Conservation (phyloP, 2,797 vertebrate genomes). For the Nyctalus aviator region DNA sequence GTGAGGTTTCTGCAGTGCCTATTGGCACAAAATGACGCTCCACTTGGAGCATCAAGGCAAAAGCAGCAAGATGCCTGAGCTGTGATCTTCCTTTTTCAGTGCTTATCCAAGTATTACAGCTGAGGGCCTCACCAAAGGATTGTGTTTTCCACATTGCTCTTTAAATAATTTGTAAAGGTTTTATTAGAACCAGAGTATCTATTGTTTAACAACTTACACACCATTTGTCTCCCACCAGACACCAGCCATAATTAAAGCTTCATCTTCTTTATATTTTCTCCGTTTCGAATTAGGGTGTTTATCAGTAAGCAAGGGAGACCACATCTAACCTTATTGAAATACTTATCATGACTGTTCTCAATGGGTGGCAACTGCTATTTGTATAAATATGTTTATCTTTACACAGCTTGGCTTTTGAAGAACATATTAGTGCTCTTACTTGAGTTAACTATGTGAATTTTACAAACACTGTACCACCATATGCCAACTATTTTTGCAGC, state of each 20-base stretch:
- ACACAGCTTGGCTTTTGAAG: not conserved
- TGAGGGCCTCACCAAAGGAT: conserved; percentile 60
- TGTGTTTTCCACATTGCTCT: conserved; percentile 77
- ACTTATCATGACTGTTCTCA: not conserved
- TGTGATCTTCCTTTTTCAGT: conserved; percentile 67
- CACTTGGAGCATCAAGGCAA: conserved; percentile 70
- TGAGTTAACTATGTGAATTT: conserved; percentile 31
- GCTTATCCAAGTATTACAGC: conserved; percentile 78
- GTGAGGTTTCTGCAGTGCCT: conserved; percentile 78
- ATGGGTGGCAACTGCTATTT: not conserved
- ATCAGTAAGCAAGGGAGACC: not conserved
- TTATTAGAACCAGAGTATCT: conserved; percentile 56
- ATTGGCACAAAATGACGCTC: conserved; percentile 83
- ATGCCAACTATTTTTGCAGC: not conserved
- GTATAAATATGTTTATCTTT: not conserved
- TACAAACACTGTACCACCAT: not conserved
- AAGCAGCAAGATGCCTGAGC: conserved; percentile 77
- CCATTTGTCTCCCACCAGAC: conserved; percentile 61
- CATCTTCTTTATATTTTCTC: not conserved
- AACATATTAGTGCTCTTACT: not conserved
- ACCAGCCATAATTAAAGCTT: conserved; percentile 74
- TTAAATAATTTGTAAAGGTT: conserved; percentile 61
- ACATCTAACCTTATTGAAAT: not conserved
- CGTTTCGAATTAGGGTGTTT: not conserved
- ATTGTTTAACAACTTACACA: conserved; percentile 73